Percentiles rank a stretch among this genome's conserved stretches.
These are phyloP conservation scores for Aphelinus certus DNA, from an alignment of 1,140 invertebrate species.

Conservation along the genomic window DNA sequence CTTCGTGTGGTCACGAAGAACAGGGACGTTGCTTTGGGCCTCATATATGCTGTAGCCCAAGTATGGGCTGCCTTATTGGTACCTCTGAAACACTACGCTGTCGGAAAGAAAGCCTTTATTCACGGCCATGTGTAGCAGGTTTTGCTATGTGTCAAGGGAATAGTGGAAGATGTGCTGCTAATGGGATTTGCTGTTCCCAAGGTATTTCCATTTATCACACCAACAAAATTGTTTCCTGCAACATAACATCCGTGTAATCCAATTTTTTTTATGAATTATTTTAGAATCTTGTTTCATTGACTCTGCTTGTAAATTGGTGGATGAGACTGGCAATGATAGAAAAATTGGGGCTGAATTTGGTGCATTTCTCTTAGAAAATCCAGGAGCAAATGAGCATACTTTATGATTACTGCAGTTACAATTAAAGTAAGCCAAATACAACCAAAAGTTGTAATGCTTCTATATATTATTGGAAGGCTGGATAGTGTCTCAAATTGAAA, in stretches of 20 bases:
- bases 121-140: constrained; percentile 64
- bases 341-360: constrained; percentile 50
- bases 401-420: constrained; percentile 33
- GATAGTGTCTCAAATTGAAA: too few species aligned
- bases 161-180: constrained; percentile 65
- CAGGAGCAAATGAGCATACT: constrained; percentile 43
- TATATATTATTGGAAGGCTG: not conserved
- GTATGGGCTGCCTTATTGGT: constrained; percentile 65
- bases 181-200: constrained; percentile 68
- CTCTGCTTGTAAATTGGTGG: constrained; percentile 53
- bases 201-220: constrained; percentile 48
- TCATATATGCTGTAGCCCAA: constrained; percentile 65
- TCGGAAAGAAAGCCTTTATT: constrained; percentile 58
- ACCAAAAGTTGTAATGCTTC: not conserved
- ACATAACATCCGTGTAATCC: too few species aligned
- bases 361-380: constrained; percentile 47
- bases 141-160: constrained; percentile 65
- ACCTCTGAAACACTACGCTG: constrained; percentile 65
- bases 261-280: constrained; percentile 20
- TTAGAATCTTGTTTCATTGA: constrained; percentile 63
- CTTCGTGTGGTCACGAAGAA: constrained; percentile 62
- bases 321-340: constrained; percentile 47
- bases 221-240: too few species aligned
- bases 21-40: constrained; percentile 67
- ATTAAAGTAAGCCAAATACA: not conserved